A percentile compares a stretch with the other conserved stretches of the same genome.
Evolutionary conservation across 2,888 invertebrate genomes (phyloP).

Genomic region (Blastobasis adustella): DNA sequence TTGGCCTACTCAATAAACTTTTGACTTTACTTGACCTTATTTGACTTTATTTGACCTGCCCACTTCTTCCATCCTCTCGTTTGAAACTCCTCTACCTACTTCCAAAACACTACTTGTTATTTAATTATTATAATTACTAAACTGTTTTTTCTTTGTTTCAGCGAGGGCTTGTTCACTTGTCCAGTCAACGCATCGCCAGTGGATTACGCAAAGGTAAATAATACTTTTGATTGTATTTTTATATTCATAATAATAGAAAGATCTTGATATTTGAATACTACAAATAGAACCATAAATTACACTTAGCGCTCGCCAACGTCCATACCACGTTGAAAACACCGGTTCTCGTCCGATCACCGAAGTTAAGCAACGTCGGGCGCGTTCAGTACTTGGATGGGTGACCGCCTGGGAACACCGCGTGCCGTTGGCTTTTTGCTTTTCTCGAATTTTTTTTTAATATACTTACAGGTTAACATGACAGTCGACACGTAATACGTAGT

Average conservation of each 20-base stretch:
- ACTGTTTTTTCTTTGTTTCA: conserved; percentile 55
- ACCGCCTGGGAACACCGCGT: conserved; percentile 40
- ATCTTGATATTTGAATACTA: too few relatives aligned
- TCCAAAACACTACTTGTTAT: background rate
- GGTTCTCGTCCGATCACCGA: conserved; percentile 51
- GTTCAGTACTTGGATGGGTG: conserved; percentile 52
- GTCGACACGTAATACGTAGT: too few relatives aligned
- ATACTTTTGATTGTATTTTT: background rate
- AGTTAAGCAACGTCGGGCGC: conserved; percentile 47
- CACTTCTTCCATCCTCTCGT: background rate
- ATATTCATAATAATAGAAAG: too few relatives aligned
- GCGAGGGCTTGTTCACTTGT: conserved; percentile 78
- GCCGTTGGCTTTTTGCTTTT: conserved; percentile 28
- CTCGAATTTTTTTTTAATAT: background rate
- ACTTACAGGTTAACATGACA: too few relatives aligned
- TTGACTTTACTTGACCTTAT: too few relatives aligned
- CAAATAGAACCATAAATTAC: too few relatives aligned
- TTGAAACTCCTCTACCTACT: background rate
- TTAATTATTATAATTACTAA: background rate
- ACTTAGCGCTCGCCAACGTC: conserved; percentile 38
- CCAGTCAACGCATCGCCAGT: conserved; percentile 77
- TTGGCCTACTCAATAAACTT: too few relatives aligned
- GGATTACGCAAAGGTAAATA: conserved; percentile 77
- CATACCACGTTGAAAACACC: conserved; percentile 50
- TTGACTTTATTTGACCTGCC: background rate